Percentiles rank a stretch among this genome's conserved stretches.
Conservation (phyloP, 2,113 vertebrate species). For the Emberiza fucata region DNA sequence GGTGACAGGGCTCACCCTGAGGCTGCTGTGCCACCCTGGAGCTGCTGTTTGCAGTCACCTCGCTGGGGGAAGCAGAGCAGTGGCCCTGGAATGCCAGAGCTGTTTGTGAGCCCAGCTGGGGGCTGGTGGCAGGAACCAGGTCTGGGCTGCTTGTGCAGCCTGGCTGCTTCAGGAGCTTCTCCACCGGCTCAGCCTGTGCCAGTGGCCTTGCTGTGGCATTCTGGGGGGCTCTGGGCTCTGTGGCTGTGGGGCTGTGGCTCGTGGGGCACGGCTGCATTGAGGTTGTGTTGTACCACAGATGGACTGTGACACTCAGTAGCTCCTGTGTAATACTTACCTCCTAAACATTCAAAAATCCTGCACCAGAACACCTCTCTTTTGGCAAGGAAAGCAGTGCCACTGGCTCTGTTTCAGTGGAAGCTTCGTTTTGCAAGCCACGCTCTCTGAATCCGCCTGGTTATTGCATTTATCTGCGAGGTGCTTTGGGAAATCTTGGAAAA, state of each 20-base stretch:
- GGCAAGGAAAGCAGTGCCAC: background rate
- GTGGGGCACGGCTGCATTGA: background rate
- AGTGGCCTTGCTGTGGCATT: background rate
- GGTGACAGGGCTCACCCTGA: fast-evolving
- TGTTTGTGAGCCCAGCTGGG: background rate
- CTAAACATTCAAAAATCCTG: background rate
- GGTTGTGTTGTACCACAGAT: background rate
- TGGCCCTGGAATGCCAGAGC: fast-evolving
- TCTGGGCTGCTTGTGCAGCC: background rate
- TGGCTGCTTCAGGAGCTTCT: background rate
- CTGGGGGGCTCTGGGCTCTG: background rate
- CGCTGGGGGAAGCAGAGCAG: background rate
- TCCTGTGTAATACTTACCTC: background rate
- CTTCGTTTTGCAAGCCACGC: background rate
- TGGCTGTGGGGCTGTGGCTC: background rate
- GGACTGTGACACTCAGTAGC: background rate
- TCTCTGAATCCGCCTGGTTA: background rate
- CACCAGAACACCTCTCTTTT: background rate
- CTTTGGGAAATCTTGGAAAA: background rate
- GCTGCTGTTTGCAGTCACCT: background rate
- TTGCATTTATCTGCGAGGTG: background rate
- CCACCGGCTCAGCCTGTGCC: background rate
- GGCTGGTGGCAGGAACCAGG: background rate
- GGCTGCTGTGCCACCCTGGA: background rate
- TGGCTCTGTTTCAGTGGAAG: background rate